A percentile compares a stretch with the other conserved stretches of the same genome.
Evolutionary conservation across 2,888 invertebrate species (phyloP).

Genomic region (Xiphydria camelus): DNA sequence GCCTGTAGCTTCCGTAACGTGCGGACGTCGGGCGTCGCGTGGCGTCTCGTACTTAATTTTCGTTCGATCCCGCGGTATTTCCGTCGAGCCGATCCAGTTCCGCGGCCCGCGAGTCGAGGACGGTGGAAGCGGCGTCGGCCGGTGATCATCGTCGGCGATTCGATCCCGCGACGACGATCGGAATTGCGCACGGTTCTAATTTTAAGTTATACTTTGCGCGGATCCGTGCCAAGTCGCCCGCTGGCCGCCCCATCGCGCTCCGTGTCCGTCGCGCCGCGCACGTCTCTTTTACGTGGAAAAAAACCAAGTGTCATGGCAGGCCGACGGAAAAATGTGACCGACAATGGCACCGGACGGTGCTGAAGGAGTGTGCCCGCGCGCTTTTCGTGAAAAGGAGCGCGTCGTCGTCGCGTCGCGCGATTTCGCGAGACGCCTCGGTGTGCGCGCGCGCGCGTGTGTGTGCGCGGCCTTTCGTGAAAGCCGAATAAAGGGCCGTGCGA

Average conservation of each 20-base stretch:
- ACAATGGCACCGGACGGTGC: constrained; percentile 3
- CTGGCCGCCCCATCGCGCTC: not conserved
- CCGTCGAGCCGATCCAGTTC: too few relatives aligned
- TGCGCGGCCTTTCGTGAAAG: constrained; percentile 2
- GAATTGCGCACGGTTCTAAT: not conserved
- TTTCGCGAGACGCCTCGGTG: not conserved
- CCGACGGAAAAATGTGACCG: not conserved
- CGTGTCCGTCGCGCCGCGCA: too few relatives aligned
- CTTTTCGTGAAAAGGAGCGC: too few relatives aligned
- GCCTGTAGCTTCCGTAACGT: too few relatives aligned
- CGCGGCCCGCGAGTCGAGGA: constrained; percentile 20
- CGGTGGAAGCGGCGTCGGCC: not conserved
- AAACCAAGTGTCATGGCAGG: not conserved
- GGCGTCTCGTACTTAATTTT: not conserved
- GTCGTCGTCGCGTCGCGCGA: not conserved
- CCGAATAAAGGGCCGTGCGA: too few relatives aligned
- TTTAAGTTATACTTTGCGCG: not conserved
- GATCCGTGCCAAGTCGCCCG: not conserved
- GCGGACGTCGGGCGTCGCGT: not conserved
- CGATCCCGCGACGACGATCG: too few relatives aligned
- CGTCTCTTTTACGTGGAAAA: too few relatives aligned
- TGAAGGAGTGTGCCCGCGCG: too few relatives aligned
- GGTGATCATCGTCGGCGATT: not conserved
- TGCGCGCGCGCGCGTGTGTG: constrained; percentile 5
- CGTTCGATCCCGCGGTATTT: too few relatives aligned